These are phyloP conservation scores for Globodera ellingtonae DNA, from an alignment of 1,140 invertebrate species.

Conservation along the genomic window DNA sequence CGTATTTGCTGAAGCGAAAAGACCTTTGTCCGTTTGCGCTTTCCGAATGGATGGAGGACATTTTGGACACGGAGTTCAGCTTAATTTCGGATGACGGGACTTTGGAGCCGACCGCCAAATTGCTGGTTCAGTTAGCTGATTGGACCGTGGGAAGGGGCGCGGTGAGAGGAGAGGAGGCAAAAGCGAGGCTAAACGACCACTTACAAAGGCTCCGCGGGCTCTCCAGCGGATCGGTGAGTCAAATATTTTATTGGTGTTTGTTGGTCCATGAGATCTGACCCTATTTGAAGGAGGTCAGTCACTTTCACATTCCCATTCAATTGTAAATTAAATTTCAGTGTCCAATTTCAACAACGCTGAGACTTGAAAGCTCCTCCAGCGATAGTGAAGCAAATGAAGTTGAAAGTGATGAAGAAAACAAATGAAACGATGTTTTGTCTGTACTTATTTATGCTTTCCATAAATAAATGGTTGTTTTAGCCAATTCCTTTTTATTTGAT, in stretches of 20 bases:
- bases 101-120: slow-evolving; percentile 27
- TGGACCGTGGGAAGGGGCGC: slow-evolving; percentile 15
- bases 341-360: background rate
- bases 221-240: background rate
- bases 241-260: background rate
- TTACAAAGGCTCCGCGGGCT: slow-evolving; percentile 13
- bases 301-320: too few species aligned
- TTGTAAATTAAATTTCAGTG: background rate
- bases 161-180: slow-evolving; percentile 9
- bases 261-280: background rate
- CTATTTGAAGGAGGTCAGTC: background rate
- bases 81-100: slow-evolving; percentile 23
- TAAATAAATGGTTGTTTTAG: too few species aligned
- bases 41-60: slow-evolving; percentile 29
- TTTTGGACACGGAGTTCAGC: slow-evolving; percentile 22
- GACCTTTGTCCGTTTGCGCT: slow-evolving; percentile 7
- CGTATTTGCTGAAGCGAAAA: slow-evolving; percentile 13
- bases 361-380: background rate
- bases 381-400: background rate
- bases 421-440: background rate
- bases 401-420: background rate
- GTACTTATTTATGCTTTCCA: too few species aligned
- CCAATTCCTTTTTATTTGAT: too few species aligned
- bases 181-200: background rate
- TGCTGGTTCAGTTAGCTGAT: slow-evolving; percentile 16